Percentiles rank a stretch among this genome's conserved stretches.
Evolutionary conservation across 2,113 vertebrate genomes (phyloP).

Genomic region (Piprites chloris): DNA sequence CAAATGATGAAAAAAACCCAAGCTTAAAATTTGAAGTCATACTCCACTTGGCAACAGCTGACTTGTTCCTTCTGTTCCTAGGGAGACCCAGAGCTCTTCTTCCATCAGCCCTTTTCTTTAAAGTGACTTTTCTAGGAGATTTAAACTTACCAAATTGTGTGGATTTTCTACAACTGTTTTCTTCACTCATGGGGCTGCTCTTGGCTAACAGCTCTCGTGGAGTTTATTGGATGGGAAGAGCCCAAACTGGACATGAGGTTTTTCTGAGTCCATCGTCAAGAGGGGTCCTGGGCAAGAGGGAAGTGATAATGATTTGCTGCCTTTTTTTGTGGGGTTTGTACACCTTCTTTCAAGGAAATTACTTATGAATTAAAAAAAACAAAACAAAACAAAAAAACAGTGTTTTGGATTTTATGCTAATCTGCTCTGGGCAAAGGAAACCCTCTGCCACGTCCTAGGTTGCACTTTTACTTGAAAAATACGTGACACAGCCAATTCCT

Average conservation of each 20-base stretch:
- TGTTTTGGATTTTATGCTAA: not conserved
- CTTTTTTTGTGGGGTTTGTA: not conserved
- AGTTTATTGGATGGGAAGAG: not conserved
- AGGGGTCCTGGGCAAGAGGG: not conserved
- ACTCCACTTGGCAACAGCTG: not conserved
- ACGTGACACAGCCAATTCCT: not conserved
- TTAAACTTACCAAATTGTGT: not conserved
- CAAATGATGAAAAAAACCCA: not conserved
- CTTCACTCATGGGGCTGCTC: not conserved
- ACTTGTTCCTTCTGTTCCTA: not conserved
- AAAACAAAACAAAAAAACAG: not conserved
- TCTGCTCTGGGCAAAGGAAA: not conserved
- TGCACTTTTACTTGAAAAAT: not conserved
- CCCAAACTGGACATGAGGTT: not conserved
- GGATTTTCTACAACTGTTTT: not conserved
- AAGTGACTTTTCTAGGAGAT: not conserved
- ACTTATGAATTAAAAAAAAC: not conserved
- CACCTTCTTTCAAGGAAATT: not conserved
- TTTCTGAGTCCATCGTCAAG: not conserved
- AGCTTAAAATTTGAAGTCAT: not conserved
- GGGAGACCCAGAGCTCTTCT: not conserved
- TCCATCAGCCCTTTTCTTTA: not conserved
- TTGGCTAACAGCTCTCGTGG: not conserved
- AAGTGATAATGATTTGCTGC: not conserved
- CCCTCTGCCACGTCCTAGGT: rapidly evolving